Evolutionary conservation across 2,113 vertebrate species (phyloP), one percentile per base, ranked within the genome.

Genomic region (Sinocyclocheilus grahami): DNA sequence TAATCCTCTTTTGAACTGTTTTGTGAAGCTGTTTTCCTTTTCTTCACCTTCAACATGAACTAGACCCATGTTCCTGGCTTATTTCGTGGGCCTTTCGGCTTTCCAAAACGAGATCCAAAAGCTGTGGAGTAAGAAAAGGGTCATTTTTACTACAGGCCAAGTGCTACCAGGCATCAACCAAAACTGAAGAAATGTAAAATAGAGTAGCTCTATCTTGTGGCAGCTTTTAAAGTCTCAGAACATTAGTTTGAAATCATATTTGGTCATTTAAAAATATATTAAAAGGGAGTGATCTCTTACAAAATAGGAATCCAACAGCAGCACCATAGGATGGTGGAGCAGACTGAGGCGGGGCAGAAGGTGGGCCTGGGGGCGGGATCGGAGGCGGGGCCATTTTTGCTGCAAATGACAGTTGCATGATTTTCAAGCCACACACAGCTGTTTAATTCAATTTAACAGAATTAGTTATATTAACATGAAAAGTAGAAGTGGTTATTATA

Each of bases 61-160:
- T 86, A 95, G 55, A 93, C 92, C 98, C 97, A 99, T 7, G 92
- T 93, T 87, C 96, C 87, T 6, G 98, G 97, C 39, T 96, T 95
- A 46, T 90, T 96, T 90, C 97, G 96, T 58, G 98, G 97, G 76
- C 97, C 98, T 94, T 98, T 99, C 14, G 97, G 97, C 92, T 97
- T 99, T 58, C 94, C 93, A 91, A 99, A 97, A 84, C 97, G 96
- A 79, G 90, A 95, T 88, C 95, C 96, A 92, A 99, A 99, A 87
- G 96, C 98, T 99, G 84, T 63, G 55, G 65, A 78, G 55, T 89
- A 89, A 87, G 85, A 88, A 46, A 46, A 72, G 37, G 3, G 8
- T 48, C 42, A 69, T 39, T 12, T 12, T 46, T 27, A 67, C 14
- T 30, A 16, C 10, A 5, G 13, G 39, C 14, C 1, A 8, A 42